Percentiles rank a stretch among this genome's conserved stretches.
Conservation (phyloP, 1,140 invertebrate genomes). For the Bombus sylvicola region DNA sequence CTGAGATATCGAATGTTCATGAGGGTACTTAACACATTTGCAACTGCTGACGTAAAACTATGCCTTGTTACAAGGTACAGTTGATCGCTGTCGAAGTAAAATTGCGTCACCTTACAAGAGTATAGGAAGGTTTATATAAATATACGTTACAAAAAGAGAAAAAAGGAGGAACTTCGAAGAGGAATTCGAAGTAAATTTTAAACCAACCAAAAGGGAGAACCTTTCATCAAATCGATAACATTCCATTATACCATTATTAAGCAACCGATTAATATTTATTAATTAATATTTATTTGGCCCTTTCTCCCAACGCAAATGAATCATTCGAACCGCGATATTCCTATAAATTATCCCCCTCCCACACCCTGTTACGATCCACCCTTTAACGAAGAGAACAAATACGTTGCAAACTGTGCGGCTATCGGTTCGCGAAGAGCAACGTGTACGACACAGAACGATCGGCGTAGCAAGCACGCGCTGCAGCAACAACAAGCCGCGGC, state of each 20-base stretch:
- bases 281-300: background rate
- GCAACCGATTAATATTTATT: background rate
- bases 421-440: background rate
- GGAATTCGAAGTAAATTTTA: background rate
- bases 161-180: background rate
- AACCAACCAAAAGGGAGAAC: background rate
- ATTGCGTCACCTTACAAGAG: background rate
- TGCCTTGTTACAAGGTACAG: no score
- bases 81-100: background rate
- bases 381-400: slow-evolving; percentile 21
- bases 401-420: background rate
- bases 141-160: no score
- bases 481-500: background rate
- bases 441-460: background rate
- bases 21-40: no score
- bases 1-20: no score
- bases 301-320: background rate
- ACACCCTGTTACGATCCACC: background rate
- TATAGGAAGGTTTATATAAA: no score
- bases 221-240: background rate
- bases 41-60: no score
- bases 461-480: background rate
- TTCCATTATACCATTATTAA: background rate
- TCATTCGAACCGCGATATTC: background rate
- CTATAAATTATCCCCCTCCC: background rate